Conservation (phyloP, 2,888 invertebrate species). For the Ophion slaviceki region DNA sequence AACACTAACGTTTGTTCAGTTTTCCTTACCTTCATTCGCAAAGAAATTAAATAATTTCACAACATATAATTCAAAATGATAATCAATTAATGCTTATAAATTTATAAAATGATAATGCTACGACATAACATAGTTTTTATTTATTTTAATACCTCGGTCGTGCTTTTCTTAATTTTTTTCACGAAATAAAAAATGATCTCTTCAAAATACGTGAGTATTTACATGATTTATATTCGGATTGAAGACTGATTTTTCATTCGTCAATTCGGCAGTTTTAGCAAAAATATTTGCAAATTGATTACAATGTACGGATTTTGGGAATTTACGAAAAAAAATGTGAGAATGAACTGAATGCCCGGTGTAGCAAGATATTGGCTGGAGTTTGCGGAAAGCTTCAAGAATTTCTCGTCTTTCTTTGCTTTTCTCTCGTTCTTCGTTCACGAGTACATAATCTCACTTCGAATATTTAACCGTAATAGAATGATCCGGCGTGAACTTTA, state of each 20-base stretch:
- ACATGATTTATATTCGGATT: no score
- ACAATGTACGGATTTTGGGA: neutral
- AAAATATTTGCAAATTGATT: neutral
- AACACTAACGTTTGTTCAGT: no score
- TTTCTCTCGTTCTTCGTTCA: conserved; percentile 1
- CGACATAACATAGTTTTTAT: no score
- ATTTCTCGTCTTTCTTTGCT: conserved; percentile 1
- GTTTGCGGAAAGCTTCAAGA: no score
- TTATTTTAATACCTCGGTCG: no score
- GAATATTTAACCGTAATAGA: conserved; percentile 47
- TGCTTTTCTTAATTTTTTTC: no score
- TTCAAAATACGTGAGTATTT: no score
- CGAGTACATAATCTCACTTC: neutral
- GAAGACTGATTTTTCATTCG: neutral
- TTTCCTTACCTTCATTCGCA: no score
- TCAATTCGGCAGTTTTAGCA: neutral
- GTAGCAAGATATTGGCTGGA: no score
- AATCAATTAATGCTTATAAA: neutral
- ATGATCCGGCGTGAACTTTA: conserved; percentile 43
- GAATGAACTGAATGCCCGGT: no score
- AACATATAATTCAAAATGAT: neutral
- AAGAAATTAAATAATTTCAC: no score
- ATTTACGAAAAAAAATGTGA: conserved; percentile 28
- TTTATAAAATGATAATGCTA: neutral
- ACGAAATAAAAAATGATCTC: no score